These are phyloP conservation scores for Aphodius granarius DNA, from an alignment of 2,888 invertebrate species.

Conservation along the genomic window DNA sequence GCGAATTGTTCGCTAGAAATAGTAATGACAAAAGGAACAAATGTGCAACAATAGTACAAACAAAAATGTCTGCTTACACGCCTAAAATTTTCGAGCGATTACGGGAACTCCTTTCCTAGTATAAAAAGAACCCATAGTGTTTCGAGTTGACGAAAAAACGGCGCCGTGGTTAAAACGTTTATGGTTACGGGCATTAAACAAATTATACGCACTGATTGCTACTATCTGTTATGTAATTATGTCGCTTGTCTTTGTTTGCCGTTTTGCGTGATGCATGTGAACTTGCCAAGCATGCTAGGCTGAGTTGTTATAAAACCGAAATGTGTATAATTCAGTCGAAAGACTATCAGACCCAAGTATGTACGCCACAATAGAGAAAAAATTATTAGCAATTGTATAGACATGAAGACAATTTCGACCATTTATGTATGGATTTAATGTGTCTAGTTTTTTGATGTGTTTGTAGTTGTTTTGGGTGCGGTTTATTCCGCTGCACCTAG, in stretches of 20 bases:
- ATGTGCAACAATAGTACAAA: neutral
- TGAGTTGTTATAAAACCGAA: neutral
- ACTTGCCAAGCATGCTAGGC: neutral
- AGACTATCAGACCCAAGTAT: too few relatives aligned
- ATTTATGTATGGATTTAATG: too few relatives aligned
- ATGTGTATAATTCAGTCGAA: neutral
- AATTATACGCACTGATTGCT: neutral
- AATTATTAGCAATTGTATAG: too few relatives aligned
- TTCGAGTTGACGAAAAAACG: neutral
- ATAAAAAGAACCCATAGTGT: neutral
- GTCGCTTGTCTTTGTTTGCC: neutral
- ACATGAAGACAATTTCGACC: too few relatives aligned
- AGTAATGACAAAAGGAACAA: neutral
- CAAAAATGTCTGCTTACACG: neutral
- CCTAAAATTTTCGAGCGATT: neutral
- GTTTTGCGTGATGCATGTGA: neutral
- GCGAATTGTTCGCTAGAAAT: neutral
- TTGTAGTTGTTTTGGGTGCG: too few relatives aligned
- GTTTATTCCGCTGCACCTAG: too few relatives aligned
- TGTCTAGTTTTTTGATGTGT: too few relatives aligned
- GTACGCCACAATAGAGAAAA: too few relatives aligned
- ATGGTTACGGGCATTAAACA: neutral
- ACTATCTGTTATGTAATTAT: neutral
- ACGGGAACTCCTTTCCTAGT: neutral
- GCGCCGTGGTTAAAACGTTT: neutral